These are phyloP conservation scores for Pseudochirops cupreus DNA, from an alignment of 2,797 vertebrate genomes.

Conservation along the genomic window DNA sequence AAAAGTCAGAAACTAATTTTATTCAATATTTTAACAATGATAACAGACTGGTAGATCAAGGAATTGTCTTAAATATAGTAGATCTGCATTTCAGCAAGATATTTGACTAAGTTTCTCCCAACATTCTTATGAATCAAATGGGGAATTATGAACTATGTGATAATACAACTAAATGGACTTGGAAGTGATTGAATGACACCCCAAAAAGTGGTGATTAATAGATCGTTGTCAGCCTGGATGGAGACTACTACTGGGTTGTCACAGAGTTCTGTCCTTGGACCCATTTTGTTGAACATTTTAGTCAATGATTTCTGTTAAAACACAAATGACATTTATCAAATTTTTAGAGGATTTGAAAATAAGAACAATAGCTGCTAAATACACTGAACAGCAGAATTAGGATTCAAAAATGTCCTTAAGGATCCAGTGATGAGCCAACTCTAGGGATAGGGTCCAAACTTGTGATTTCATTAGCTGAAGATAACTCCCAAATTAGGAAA, in stretches of 20 bases:
- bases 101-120: background rate
- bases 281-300: background rate
- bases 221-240: background rate
- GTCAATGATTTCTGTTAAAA: background rate
- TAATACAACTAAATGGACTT: background rate
- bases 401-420: background rate
- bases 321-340: background rate
- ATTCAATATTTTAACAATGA: background rate
- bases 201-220: background rate
- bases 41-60: no score
- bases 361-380: background rate
- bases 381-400: background rate
- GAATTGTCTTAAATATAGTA: background rate
- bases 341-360: background rate
- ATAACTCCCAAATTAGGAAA: background rate
- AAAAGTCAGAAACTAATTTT: background rate
- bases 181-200: background rate
- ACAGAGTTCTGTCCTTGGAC: background rate
- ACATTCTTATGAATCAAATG: background rate
- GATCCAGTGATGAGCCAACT: background rate
- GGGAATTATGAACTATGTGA: background rate
- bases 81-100: background rate
- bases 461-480: background rate
- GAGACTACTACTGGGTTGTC: background rate
- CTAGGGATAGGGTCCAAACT: background rate